phyloP scores from a whole-genome alignment of 2,888 invertebrate species.

The Gari tellinella region DNA sequence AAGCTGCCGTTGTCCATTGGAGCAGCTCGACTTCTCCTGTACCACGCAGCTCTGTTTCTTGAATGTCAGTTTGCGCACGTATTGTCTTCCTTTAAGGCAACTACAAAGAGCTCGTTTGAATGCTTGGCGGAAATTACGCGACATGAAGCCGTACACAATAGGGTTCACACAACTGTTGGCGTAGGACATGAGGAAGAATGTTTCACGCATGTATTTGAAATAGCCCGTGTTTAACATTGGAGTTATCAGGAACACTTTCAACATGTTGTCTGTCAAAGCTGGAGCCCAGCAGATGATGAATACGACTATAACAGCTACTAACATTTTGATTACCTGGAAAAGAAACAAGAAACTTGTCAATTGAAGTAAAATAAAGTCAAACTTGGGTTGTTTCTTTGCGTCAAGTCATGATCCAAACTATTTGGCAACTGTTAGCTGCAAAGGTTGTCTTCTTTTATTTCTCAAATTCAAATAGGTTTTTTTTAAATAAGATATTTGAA shows the following conservation, averaged over 20 bases:
- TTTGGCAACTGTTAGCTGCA: too few species aligned
- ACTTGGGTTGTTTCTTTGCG: too few species aligned
- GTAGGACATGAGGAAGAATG: slow-evolving; percentile 89
- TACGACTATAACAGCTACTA: slow-evolving; percentile 89
- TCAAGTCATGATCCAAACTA: too few species aligned
- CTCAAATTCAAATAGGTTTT: too few species aligned
- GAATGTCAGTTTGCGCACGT: slow-evolving; percentile 45
- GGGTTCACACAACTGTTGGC: slow-evolving; percentile 91
- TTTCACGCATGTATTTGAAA: slow-evolving; percentile 88
- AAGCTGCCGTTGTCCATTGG: slow-evolving; percentile 24
- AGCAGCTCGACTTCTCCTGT: slow-evolving; percentile 38
- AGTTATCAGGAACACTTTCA: slow-evolving; percentile 87
- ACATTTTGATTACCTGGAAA: slow-evolving; percentile 89
- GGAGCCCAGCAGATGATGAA: slow-evolving; percentile 90
- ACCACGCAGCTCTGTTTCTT: slow-evolving; percentile 41
- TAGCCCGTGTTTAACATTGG: slow-evolving; percentile 85
- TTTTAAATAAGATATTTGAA: too few species aligned
- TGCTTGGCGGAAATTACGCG: slow-evolving; percentile 87
- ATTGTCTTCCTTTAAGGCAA: slow-evolving; percentile 53
- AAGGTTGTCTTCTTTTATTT: too few species aligned
- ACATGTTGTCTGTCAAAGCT: slow-evolving; percentile 88
- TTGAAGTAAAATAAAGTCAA: too few species aligned
- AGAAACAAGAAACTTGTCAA: slow-evolving; percentile 7
- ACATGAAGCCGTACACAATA: slow-evolving; percentile 90
- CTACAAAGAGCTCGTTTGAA: slow-evolving; percentile 75